Evolutionary conservation across 2,888 invertebrate genomes (phyloP), one percentile per base, ranked within the genome.

Genomic region (Leptothorax acervorum): DNA sequence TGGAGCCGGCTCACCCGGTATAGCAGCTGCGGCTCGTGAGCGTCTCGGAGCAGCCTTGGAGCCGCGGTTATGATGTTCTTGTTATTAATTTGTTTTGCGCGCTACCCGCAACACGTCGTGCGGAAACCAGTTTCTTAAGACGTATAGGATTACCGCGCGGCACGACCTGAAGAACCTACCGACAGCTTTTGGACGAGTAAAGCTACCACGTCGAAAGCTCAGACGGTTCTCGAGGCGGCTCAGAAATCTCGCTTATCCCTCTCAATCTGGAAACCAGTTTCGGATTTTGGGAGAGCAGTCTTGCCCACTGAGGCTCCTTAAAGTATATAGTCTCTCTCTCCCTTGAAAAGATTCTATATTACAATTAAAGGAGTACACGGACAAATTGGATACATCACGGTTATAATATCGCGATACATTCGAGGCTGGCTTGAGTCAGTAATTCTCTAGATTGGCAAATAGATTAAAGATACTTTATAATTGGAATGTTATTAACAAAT

Each of bases 11-110:
- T 89, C 88, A 88, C 88, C 88, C 90, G 85, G 91, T 90, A 89
- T 89, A 90, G 83, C 90, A 84, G 82, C 85, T 87, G 85, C 68
- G 86, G 79, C 85, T 86, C 85, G 84, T 75, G 87, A 89, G 78
- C 87, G 82, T 85, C 89, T 83, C 78, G 89, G 81, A 15, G 75
- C 91, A 90, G 84, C 90, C 90, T 90, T 90, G 91, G 85, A 86
- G 75, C 88, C 82, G 84, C 74, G 89, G 90, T 90, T 90, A 90
- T 90, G 90, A 90, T 92, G 91, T 90, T 92, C 90, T 91, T 92
- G 92, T 93, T 92, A 92, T 92, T 92, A 93, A 93, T 93, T 92
- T 93, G 92, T 93, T 93, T 93, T 92, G 92, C 91, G 88, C 92
- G 89, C 92, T 89, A 89, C 92, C 89, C 89, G 87, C 89, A 89